Percentiles rank a stretch among this genome's conserved stretches.
phyloP scores from a whole-genome alignment of 2,888 invertebrate species.

The Deroplatys truncata region DNA sequence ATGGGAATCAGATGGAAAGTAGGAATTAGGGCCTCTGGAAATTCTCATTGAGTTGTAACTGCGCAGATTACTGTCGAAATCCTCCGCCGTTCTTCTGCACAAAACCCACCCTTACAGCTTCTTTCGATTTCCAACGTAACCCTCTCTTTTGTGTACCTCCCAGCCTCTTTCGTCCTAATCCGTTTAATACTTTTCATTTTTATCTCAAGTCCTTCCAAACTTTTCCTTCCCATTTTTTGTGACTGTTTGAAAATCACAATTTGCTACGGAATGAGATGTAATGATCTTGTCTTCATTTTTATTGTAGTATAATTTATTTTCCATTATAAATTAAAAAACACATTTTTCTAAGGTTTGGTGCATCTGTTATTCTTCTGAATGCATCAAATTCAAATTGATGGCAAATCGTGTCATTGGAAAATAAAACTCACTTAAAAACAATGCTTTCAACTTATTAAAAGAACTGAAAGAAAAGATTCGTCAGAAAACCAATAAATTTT shows the following conservation, averaged over 20 bases:
- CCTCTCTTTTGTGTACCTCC: too few species aligned
- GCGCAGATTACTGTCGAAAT: not conserved
- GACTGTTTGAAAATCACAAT: not conserved
- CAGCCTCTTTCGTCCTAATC: not conserved
- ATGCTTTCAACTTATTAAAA: too few species aligned
- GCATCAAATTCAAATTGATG: too few species aligned
- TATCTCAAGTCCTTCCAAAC: not conserved
- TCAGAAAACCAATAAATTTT: too few species aligned
- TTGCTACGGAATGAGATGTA: not conserved
- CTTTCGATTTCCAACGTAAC: not conserved
- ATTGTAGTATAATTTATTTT: not conserved
- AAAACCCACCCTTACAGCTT: not conserved
- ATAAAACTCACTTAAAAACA: too few species aligned
- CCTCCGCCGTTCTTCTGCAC: not conserved
- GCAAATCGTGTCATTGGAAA: too few species aligned
- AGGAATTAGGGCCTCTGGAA: not conserved
- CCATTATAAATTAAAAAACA: too few species aligned
- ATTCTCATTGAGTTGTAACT: not conserved
- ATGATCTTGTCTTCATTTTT: not conserved
- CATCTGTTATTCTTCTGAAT: too few species aligned
- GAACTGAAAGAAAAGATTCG: too few species aligned
- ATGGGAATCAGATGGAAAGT: not conserved
- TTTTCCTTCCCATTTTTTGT: not conserved
- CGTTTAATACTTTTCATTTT: not conserved
- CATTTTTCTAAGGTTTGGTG: too few species aligned